Evolutionary conservation across 2,888 invertebrate genomes (phyloP).

Genomic region (Diarsia dahlii): DNA sequence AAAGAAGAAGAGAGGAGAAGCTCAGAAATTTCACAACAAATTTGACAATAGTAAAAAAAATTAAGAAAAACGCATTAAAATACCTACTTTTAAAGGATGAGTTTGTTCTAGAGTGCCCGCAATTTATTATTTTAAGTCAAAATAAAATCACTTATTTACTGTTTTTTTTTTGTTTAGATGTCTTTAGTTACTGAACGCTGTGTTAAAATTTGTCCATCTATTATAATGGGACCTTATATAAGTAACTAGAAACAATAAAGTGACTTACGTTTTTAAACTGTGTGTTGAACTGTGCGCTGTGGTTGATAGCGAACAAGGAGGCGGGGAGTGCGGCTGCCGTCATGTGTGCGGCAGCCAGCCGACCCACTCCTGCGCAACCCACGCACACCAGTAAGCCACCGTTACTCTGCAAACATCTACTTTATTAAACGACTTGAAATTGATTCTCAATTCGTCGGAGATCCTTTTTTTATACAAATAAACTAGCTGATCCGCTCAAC

Average conservation of each 20-base stretch:
- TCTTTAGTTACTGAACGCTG: too few relatives aligned
- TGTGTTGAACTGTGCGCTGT: constrained; percentile 92
- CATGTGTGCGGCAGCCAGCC: constrained; percentile 94
- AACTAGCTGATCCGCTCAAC: too few relatives aligned
- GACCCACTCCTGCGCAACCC: constrained; percentile 95
- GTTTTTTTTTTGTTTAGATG: too few relatives aligned
- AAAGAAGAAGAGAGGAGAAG: background rate
- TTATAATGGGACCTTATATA: too few relatives aligned
- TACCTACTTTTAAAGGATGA: too few relatives aligned
- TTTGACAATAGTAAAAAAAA: too few relatives aligned
- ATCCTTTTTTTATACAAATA: background rate
- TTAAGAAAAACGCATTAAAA: too few relatives aligned
- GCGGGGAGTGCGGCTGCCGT: constrained; percentile 94
- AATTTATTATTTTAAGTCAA: too few relatives aligned
- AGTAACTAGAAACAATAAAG: background rate
- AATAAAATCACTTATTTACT: too few relatives aligned
- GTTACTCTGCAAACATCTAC: constrained; percentile 70
- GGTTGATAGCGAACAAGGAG: constrained; percentile 84
- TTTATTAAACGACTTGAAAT: background rate
- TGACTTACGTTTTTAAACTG: constrained; percentile 93
- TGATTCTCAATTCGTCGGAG: too few relatives aligned
- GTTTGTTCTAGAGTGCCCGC: too few relatives aligned
- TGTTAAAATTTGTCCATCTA: too few relatives aligned
- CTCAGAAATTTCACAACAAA: background rate
- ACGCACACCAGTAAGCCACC: constrained; percentile 93